Evolutionary conservation across 2,113 vertebrate species (phyloP).

Genomic region (Coregonus clupeaformis): DNA sequence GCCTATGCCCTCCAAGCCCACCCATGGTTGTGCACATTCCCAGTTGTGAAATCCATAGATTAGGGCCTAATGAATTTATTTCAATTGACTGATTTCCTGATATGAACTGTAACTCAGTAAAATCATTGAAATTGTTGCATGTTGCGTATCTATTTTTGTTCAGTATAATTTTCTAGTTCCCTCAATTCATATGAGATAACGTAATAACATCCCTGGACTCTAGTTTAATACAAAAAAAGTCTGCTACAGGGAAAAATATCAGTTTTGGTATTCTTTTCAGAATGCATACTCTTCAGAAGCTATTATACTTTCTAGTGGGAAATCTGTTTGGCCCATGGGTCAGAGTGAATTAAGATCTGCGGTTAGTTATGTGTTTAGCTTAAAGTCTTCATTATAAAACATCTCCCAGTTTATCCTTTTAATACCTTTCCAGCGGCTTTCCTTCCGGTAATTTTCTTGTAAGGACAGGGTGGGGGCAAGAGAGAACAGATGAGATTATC

Average conservation of each 20-base stretch:
- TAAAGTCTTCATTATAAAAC: conserved; percentile 57
- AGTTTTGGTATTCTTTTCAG: too few relatives aligned
- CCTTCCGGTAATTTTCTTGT: conserved; percentile 59
- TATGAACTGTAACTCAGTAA: too few relatives aligned
- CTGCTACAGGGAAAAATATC: too few relatives aligned
- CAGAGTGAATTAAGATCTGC: conserved; percentile 43
- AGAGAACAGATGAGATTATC: conserved; percentile 14
- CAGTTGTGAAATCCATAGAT: too few relatives aligned
- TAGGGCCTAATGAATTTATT: too few relatives aligned
- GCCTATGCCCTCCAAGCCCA: too few relatives aligned
- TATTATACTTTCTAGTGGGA: background rate
- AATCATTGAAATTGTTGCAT: too few relatives aligned
- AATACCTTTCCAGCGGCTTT: conserved; percentile 67
- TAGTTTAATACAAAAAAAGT: background rate
- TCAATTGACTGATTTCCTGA: too few relatives aligned
- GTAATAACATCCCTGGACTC: background rate
- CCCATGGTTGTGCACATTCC: too few relatives aligned
- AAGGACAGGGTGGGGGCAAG: conserved; percentile 32
- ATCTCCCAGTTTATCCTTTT: conserved; percentile 65
- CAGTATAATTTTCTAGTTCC: too few relatives aligned
- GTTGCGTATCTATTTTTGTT: too few relatives aligned
- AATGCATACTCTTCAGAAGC: background rate
- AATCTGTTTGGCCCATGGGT: conserved; percentile 32
- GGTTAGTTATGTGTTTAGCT: conserved; percentile 51
- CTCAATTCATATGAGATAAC: background rate